phyloP scores from a whole-genome alignment of 2,113 vertebrate species.

The Clarias magur region DNA sequence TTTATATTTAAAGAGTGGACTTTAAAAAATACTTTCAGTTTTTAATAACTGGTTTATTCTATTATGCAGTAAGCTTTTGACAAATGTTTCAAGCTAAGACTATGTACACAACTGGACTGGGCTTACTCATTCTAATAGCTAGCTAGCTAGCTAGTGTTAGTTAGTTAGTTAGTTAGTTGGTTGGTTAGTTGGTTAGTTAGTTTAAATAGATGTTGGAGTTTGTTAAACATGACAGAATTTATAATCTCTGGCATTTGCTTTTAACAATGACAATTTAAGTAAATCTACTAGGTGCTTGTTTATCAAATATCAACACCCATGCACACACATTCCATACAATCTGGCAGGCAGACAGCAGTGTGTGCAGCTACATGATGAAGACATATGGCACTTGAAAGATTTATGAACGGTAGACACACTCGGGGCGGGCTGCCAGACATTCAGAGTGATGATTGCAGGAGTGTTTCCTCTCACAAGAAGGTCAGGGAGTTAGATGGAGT shows the following conservation, averaged over 20 bases:
- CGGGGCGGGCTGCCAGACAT: constrained; percentile 8
- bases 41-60: neutral
- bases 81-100: neutral
- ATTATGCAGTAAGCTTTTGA: neutral
- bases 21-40: neutral
- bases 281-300: neutral
- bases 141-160: no score
- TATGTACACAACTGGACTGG: neutral
- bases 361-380: constrained; percentile 30
- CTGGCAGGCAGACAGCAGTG: constrained; percentile 33
- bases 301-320: neutral
- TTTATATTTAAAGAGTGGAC: neutral
- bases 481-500: constrained; percentile 45
- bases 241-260: neutral
- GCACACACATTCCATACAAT: constrained; percentile 20
- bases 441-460: constrained; percentile 31
- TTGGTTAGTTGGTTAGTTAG: no score
- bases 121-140: neutral
- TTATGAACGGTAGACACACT: constrained; percentile 38
- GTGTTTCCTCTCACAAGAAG: constrained; percentile 38
- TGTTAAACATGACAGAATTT: neutral
- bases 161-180: no score
- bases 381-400: constrained; percentile 48
- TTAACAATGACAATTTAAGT: neutral
- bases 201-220: neutral